These are phyloP conservation scores for Drosophila ezoana DNA, from an alignment of 2,888 invertebrate species.

Conservation along the genomic window DNA sequence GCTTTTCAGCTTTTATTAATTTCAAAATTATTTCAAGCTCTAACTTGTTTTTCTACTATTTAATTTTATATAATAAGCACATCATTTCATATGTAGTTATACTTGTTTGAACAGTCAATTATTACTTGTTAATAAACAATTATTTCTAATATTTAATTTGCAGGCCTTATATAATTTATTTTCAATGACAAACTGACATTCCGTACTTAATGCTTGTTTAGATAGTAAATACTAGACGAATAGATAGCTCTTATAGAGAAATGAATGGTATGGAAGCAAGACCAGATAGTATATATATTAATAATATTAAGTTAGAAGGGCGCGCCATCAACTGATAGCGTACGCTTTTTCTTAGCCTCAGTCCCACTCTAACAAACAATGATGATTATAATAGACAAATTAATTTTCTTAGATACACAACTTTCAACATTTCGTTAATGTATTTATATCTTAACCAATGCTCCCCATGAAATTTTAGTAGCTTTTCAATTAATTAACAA, in stretches of 20 bases:
- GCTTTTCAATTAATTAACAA: slow-evolving; percentile 1
- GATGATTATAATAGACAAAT: no score
- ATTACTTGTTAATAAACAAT: background rate
- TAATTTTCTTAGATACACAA: no score
- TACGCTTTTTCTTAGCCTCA: no score
- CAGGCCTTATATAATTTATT: background rate
- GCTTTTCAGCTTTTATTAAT: background rate
- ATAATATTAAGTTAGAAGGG: no score
- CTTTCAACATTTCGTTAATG: no score
- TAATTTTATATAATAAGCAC: background rate
- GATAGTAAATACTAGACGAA: no score
- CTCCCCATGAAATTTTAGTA: background rate
- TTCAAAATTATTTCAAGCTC: background rate
- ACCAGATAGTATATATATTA: no score
- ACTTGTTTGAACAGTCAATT: background rate
- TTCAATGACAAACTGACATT: background rate
- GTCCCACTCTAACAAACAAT: no score
- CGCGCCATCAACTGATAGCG: no score
- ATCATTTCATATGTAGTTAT: background rate
- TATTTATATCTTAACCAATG: background rate
- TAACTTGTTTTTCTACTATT: background rate
- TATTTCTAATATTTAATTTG: background rate
- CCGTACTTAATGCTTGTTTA: background rate
- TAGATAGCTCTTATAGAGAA: no score
- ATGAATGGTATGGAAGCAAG: no score